Evolutionary conservation across 1,140 invertebrate genomes (phyloP), one percentile per base, ranked within the genome.

Genomic region (Listronotus bonariensis): DNA sequence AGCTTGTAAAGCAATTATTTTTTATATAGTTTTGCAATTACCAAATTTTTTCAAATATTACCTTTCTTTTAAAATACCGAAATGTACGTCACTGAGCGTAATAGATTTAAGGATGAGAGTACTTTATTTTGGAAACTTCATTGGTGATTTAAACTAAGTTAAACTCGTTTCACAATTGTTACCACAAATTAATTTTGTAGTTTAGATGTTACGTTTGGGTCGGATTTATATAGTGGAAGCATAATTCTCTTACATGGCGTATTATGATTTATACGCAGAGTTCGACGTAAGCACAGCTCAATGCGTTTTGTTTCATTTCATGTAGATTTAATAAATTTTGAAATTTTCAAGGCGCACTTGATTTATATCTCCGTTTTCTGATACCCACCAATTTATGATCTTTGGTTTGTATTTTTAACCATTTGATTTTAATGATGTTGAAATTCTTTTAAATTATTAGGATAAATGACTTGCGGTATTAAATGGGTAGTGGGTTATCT

Each of bases 121-220:
- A 18, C 43, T 48, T 43, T 40, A 49, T 48, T 53, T 53, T 54
- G 32, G 51, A 55, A 63, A 55, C 31, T 61, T 63, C 51, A 41
- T 46, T 63, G 17, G 51, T 52, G 59, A 61, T 52, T 52, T 53
- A 41, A 61, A 63, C 42, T 55, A 55, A 63, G 40, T 48, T 45
- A 34, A 63, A 55, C 42, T 63, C 51, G 41, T 46, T 63, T 63
- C 43, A 46, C 51, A 56, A 63, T 55, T 56, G 60, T 42, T 55
- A 46, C 52, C 51, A 15, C 60, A 63, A 54, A 63, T 63, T 63
- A 63, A 63, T 63, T 63, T 46, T 38, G 42, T 36, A 63, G 40
- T 63, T 56, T 63, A 63, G 36, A 55, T 55, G 51, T 54, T 55
- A 55, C 52, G 38, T 63, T 26, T 63, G n/a, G 20, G 60, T 56